Conservation (phyloP, 2,113 vertebrate genomes). For the Arenaria interpres region DNA sequence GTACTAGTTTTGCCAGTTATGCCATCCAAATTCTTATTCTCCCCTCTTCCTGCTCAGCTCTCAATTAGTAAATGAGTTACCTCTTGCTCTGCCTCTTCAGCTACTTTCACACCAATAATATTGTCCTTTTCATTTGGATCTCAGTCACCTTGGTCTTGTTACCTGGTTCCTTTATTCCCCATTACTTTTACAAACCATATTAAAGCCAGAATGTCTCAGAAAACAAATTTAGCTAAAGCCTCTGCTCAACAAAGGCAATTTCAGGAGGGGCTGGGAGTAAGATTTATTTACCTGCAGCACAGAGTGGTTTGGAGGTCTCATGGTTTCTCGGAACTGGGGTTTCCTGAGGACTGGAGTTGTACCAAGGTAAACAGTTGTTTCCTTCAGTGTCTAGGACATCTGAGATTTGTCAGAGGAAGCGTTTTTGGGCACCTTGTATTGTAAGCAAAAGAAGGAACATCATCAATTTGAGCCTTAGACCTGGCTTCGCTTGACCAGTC, state of each 20-base stretch:
- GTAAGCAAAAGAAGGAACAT: not conserved
- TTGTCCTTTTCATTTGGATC: not conserved
- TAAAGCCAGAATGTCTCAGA: not conserved
- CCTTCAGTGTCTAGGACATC: accelerated
- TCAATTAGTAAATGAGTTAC: not conserved
- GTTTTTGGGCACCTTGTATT: not conserved
- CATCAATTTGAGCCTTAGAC: not conserved
- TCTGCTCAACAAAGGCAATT: not conserved
- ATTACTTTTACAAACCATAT: not conserved
- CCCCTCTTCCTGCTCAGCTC: not conserved
- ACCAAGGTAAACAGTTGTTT: not conserved
- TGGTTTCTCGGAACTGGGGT: not conserved
- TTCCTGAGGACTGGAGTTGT: not conserved
- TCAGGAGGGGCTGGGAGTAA: not conserved
- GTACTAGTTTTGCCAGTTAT: not conserved
- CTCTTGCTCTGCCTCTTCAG: not conserved
- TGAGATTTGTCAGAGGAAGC: not conserved
- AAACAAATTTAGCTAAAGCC: not conserved
- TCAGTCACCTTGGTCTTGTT: not conserved
- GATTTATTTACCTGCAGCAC: not conserved
- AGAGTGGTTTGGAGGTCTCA: not conserved
- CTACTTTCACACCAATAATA: not conserved
- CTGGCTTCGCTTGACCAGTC: not conserved
- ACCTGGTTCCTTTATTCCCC: not conserved
- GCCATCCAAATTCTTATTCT: not conserved